Evolutionary conservation across 2,113 vertebrate species (phyloP), one percentile per base, ranked within the genome.

Genomic region (Mellivora capensis): DNA sequence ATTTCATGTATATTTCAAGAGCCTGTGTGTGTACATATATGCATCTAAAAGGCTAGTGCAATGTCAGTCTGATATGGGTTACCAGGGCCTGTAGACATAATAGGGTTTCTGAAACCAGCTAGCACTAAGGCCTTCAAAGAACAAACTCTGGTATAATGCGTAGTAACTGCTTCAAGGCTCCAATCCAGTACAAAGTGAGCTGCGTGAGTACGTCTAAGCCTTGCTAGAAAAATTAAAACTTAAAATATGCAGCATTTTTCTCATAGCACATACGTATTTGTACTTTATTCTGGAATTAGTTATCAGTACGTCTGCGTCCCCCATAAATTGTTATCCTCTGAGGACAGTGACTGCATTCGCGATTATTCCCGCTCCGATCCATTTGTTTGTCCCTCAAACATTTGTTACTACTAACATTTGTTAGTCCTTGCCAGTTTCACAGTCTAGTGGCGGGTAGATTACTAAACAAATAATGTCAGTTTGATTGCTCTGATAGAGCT

Each of bases 1-100:
- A 62, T 88, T 82, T 95, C 89, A 81, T 61, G 31, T 90, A 47
- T 94, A 94, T 93, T 96, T 95, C 93, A 95, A 62, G 67, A 87
- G 52, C 31, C 31, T 94, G 34, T 67, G 29, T 17, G 12, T 62
- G 27, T 62, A 29, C 12, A 21, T 62, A 9, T 62, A 13, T 31
- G 27, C 84, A 93, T 87, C 62, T 44, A 59, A 96, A 90, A 90
- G 77, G 64, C 91, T 93, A 89, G 80, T 2, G 20, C 91, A 42
- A 2, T 29, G 79, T 90, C 87, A 69, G 64, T 44, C 49, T 90
- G 57, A 57, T 79, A 47, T 87, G 49, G 39, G 64, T 79, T 90
- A 72, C 76, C 72, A 79, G 72, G 72, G 54, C 44, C 7, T n/a
- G 20, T 25, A 29, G 44, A 59, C 52, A 12, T 25, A 64, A 47